phyloP scores from a whole-genome alignment of 2,113 vertebrate genomes.

The Rhinolophus ferrumequinum region DNA sequence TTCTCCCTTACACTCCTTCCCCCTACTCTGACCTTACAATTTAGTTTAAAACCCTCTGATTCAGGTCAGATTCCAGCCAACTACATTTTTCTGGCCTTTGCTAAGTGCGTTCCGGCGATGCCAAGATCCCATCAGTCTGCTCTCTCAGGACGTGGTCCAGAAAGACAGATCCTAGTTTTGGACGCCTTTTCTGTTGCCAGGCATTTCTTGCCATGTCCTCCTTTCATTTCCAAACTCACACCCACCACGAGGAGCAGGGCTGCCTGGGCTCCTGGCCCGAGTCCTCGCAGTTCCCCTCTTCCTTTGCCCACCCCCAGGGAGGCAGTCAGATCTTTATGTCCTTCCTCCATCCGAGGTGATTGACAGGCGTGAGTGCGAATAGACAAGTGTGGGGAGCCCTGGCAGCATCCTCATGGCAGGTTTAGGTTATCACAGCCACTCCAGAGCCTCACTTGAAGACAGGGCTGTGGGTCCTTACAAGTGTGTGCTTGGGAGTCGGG shows the following conservation, averaged over 20 bases:
- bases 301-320: background rate
- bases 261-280: background rate
- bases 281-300: background rate
- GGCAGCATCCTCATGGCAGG: too few relatives aligned
- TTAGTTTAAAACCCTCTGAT: slow-evolving; percentile 38
- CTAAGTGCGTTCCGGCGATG: slow-evolving; percentile 31
- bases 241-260: background rate
- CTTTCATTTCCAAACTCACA: background rate
- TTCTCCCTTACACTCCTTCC: background rate
- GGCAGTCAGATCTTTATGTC: background rate
- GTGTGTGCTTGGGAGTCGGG: background rate
- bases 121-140: slow-evolving; percentile 34
- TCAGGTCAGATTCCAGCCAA: slow-evolving; percentile 64
- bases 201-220: slow-evolving; percentile 15
- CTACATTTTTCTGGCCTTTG: slow-evolving; percentile 67
- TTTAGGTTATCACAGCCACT: background rate
- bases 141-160: slow-evolving; percentile 46
- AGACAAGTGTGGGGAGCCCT: background rate
- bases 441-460: background rate
- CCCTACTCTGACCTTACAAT: slow-evolving; percentile 18
- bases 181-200: background rate
- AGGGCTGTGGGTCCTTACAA: background rate
- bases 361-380: too few relatives aligned
- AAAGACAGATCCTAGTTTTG: slow-evolving; percentile 16
- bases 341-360: background rate